A percentile compares a stretch with the other conserved stretches of the same genome.
Evolutionary conservation across 2,888 invertebrate species (phyloP).

Genomic region (Asteroscopus sphinx): DNA sequence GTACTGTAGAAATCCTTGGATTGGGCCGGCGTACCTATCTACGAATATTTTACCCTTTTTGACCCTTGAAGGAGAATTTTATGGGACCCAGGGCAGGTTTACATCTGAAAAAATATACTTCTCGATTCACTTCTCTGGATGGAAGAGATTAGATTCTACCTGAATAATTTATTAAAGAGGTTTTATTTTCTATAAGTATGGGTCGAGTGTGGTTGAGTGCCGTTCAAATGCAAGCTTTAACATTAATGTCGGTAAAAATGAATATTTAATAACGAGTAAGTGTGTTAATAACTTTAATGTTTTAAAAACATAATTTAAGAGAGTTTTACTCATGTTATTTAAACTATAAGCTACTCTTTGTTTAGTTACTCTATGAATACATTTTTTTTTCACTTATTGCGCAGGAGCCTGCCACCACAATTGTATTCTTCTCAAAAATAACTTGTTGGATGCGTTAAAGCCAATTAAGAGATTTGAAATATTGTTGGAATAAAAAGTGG

Average conservation of each 20-base stretch:
- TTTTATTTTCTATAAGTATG: slow-evolving; percentile 16
- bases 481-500: too few species aligned
- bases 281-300: not conserved
- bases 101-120: slow-evolving; percentile 46
- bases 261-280: slow-evolving; percentile 14
- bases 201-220: slow-evolving; percentile 4
- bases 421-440: too few species aligned
- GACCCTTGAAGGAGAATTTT: slow-evolving; percentile 31
- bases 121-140: slow-evolving; percentile 13
- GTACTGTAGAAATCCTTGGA: slow-evolving; percentile 14
- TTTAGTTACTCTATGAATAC: too few species aligned
- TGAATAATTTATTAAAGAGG: slow-evolving; percentile 33
- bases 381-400: too few species aligned
- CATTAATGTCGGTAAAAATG: slow-evolving; percentile 11
- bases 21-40: slow-evolving; percentile 4
- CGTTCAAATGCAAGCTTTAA: slow-evolving; percentile 10
- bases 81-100: slow-evolving; percentile 35
- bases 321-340: not conserved
- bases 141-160: slow-evolving; percentile 18
- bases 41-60: slow-evolving; percentile 48
- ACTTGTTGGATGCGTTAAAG: too few species aligned
- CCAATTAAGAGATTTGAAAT: too few species aligned
- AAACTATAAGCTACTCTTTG: not conserved
- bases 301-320: not conserved
- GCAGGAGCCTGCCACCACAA: too few species aligned